Conservation (phyloP, 2,113 vertebrate species). For the Cephalopholis sonnerati region DNA sequence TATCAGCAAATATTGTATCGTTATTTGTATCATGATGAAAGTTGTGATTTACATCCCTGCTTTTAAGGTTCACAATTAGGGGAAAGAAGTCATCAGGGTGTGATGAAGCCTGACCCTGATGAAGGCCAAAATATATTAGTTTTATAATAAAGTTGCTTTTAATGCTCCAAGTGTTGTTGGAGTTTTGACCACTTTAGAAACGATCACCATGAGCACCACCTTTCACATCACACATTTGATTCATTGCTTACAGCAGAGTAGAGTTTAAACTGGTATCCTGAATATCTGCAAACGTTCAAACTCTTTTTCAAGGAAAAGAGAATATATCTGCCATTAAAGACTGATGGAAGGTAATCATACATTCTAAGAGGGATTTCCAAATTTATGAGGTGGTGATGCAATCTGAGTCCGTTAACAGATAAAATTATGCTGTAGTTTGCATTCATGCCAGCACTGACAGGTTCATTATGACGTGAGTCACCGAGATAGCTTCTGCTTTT, state of each 20-base stretch:
- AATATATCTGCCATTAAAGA: neutral
- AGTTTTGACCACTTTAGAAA: too few relatives aligned
- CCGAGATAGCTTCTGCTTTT: conserved; percentile 9
- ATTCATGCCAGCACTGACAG: conserved; percentile 1
- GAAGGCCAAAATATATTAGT: too few relatives aligned
- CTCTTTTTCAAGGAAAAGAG: neutral
- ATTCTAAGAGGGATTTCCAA: neutral
- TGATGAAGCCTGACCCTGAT: too few relatives aligned
- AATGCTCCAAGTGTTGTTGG: too few relatives aligned
- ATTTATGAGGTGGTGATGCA: conserved; percentile 11
- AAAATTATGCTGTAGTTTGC: neutral
- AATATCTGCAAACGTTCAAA: neutral
- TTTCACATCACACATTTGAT: neutral
- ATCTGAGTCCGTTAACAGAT: conserved; percentile 4
- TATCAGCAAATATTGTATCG: too few relatives aligned
- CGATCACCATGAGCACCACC: neutral
- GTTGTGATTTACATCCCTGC: too few relatives aligned
- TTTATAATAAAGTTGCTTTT: too few relatives aligned
- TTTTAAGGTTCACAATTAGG: too few relatives aligned
- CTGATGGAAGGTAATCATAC: neutral
- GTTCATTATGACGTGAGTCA: conserved; percentile 31
- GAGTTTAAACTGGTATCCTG: neutral
- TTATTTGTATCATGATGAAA: too few relatives aligned
- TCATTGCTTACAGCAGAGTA: neutral
- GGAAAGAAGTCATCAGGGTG: too few relatives aligned